Evolutionary conservation across 2,797 vertebrate genomes (phyloP), one percentile per base, ranked within the genome.

Genomic region (Pelochelys cantorii): DNA sequence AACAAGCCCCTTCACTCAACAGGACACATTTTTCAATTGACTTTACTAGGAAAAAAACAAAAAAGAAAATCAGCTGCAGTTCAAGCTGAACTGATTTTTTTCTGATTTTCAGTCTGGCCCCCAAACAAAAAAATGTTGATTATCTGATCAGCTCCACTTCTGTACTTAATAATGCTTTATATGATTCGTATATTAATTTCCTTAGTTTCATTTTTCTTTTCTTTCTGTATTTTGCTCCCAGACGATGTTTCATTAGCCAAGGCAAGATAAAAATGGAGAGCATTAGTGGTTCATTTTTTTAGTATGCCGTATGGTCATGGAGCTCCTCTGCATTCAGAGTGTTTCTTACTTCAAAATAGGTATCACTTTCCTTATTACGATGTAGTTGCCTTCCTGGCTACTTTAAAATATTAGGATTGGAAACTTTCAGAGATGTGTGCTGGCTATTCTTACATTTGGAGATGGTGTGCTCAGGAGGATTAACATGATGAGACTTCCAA

Each of bases 101-200:
- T 56, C 12, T 60, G 59, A 60, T 60, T 60, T 60, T 60, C 59
- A 12, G 25, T 60, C 11, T 60, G 25, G 25, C 27, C 25, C 25
- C 11, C 59, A 27, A 60, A 60, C 59, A 27, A 60, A 60, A 29
- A 60, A 57, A 54, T 22, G 22, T 23, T 14, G 27, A 60, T 60
- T 57, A 57, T 22, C 13, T 60, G 27, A 11, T 60, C 59, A 60
- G 37, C 11, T 20, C 22, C 31, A 31, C 29, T 71, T 22, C 7
- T 20, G 4, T 12, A 5, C 7, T 18, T 11, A 2, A 2, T 25
- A 81, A 11, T 7, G 4, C 37, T 5, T 7, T 15, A 20, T 17
- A 5, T 42, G 5, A 20, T 7, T 14, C 14, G 15, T 5, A n/a
- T 34, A 65, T 4, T 23, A 1, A 56, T 6, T 77, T 23, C 31